These are phyloP conservation scores for Hipparchia sbordonii DNA, from an alignment of 2,888 invertebrate species.

Conservation along the genomic window DNA sequence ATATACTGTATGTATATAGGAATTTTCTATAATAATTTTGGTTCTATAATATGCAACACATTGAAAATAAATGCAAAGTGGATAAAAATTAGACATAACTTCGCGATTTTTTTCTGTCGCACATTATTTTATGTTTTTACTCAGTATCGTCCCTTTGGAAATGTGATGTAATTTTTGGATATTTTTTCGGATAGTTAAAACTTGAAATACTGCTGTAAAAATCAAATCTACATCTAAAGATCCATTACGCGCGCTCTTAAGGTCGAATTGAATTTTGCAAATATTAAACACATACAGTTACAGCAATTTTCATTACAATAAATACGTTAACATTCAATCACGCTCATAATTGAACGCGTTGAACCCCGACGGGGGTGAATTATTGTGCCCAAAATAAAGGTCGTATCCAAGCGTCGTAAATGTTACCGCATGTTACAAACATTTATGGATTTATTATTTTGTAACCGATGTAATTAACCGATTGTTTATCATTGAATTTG, in stretches of 20 bases:
- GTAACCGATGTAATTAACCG: constrained; percentile 20
- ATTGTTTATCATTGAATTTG: neutral
- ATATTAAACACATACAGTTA: constrained; percentile 19
- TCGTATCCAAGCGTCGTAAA: constrained; percentile 32
- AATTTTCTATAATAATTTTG: no score
- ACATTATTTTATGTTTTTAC: no score
- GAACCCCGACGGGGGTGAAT: constrained; percentile 33
- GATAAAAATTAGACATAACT: no score
- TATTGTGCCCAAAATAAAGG: constrained; percentile 36
- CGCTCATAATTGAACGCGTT: constrained; percentile 43
- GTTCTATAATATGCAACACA: no score
- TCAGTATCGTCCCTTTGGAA: no score
- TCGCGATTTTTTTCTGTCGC: no score
- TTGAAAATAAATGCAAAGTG: no score
- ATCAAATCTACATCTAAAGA: no score
- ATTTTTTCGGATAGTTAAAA: no score
- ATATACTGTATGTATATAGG: no score
- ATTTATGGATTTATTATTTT: constrained; percentile 22
- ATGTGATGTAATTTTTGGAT: no score
- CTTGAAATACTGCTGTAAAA: no score
- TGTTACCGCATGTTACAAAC: constrained; percentile 18
- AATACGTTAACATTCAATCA: constrained; percentile 38
- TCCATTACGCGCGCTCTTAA: neutral
- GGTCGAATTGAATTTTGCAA: constrained; percentile 10
- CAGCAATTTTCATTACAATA: constrained; percentile 19